phyloP scores from a whole-genome alignment of 1,140 invertebrate genomes.

The Berghia stephanieae region DNA sequence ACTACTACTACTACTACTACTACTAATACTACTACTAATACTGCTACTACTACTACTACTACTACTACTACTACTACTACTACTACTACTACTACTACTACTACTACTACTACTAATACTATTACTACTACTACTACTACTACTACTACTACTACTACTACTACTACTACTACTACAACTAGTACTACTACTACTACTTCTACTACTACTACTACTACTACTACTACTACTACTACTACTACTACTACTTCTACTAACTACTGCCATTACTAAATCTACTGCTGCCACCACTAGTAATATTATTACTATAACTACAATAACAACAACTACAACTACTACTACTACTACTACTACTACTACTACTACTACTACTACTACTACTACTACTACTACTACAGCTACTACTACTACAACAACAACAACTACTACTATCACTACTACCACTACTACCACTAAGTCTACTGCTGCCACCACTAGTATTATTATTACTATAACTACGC shows the following conservation, averaged over 20 bases:
- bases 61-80: slow-evolving; percentile 7
- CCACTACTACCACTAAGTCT: not conserved
- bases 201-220: slow-evolving; percentile 8
- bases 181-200: not conserved
- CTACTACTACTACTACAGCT: slow-evolving; percentile 1
- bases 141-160: slow-evolving; percentile 8
- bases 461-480: too few relatives aligned
- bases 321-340: not conserved
- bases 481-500: too few relatives aligned
- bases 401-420: not conserved
- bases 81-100: slow-evolving; percentile 8
- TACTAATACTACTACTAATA: too few relatives aligned
- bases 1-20: slow-evolving; percentile 1
- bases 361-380: slow-evolving; percentile 8
- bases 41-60: not conserved
- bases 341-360: slow-evolving; percentile 7
- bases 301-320: too few relatives aligned
- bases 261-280: not conserved
- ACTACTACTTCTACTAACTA: too few relatives aligned
- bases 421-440: not conserved
- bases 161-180: slow-evolving; percentile 2
- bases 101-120: slow-evolving; percentile 6
- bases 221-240: not conserved
- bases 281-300: not conserved
- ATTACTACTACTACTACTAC: slow-evolving; percentile 6